Evolutionary conservation across 2,797 vertebrate species (phyloP).

Genomic region (Acanthurus lineatus): DNA sequence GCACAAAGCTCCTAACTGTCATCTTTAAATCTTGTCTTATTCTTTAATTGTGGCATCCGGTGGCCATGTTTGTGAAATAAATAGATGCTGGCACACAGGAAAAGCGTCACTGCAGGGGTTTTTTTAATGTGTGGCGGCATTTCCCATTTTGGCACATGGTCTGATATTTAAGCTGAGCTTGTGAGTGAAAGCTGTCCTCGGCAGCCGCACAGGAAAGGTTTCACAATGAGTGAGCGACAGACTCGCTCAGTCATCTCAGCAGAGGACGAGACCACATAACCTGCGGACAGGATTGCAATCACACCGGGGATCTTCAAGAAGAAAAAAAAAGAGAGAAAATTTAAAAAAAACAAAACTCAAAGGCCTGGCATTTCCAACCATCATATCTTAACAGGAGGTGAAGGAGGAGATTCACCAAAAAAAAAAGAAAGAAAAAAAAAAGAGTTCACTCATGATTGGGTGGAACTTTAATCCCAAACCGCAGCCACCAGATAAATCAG

Average conservation of each 20-base stretch:
- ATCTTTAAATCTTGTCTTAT: not conserved
- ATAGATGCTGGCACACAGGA: slow-evolving; percentile 59
- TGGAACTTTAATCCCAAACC: slow-evolving; percentile 37
- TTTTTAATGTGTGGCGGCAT: slow-evolving; percentile 59
- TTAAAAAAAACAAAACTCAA: slow-evolving; percentile 17
- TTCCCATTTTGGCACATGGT: slow-evolving; percentile 72
- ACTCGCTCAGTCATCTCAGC: slow-evolving; percentile 60
- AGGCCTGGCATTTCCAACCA: not conserved
- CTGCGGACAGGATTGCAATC: slow-evolving; percentile 38
- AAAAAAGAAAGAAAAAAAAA: not conserved
- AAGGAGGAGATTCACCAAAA: slow-evolving; percentile 26
- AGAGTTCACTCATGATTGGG: slow-evolving; percentile 49
- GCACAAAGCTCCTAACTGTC: not conserved
- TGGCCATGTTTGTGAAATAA: slow-evolving; percentile 51
- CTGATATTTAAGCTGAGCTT: slow-evolving; percentile 53
- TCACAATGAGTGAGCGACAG: slow-evolving; percentile 69
- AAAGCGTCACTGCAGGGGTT: slow-evolving; percentile 59
- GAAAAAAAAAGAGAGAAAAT: not conserved
- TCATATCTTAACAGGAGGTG: slow-evolving; percentile 20
- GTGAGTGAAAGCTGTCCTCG: slow-evolving; percentile 71
- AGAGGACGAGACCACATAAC: slow-evolving; percentile 48
- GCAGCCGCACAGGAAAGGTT: slow-evolving; percentile 66
- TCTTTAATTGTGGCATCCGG: slow-evolving; percentile 52
- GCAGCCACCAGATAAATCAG: slow-evolving; percentile 54
- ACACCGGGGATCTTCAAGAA: slow-evolving; percentile 49